Evolutionary conservation across 1,140 invertebrate species (phyloP), one percentile per base, ranked within the genome.

Genomic region (Lordiphosa clarofinis): DNA sequence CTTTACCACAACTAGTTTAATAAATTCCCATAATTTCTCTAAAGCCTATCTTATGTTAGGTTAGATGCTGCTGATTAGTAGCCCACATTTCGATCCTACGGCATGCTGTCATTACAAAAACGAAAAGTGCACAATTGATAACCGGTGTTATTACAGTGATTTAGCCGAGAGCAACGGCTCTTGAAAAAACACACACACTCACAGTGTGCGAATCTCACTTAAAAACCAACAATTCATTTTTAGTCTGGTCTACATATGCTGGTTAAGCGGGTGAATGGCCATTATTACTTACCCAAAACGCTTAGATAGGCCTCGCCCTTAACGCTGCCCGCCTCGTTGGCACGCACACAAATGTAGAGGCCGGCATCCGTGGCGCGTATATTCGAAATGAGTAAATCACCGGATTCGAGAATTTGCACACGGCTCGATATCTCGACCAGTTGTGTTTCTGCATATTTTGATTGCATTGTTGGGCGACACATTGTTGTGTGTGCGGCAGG

Each of bases 251-350:
- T 8, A 31, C 28, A 31, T 31, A n/a, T 5, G 12, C 24, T 2
- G 35, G 19, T 21, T 42, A 7, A 11, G 0, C 9, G 15, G 21
- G 7, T 31, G 33, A 5, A 35, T 13, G 28, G 12, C 1, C n/a
- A 42, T 28, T 11, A 13, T 4, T 5, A 71, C 90, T 91, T 91
- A 97, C 96, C 94, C 75, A 97, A 90, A 40, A 98, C 95, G 44
- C 92, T 92, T 21, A 98, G 91, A 89, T 92, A 94, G 39, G 94
- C 96, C 63, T 95, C 93, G 54, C 93, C 96, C 78, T 94, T 93
- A 5, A 96, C 93, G 57, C 92, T 92, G 35, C 97, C 97, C 33
- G 95, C 96, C 89, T 96, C 95, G 88, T 99, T 99, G 19, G 94
- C 92, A 58, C 96, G 91, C 43, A 95, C 91, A 88, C 97, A 99